These are phyloP conservation scores for Pseudorectes ferrugineus DNA, from an alignment of 2,113 vertebrate genomes.

Conservation along the genomic window DNA sequence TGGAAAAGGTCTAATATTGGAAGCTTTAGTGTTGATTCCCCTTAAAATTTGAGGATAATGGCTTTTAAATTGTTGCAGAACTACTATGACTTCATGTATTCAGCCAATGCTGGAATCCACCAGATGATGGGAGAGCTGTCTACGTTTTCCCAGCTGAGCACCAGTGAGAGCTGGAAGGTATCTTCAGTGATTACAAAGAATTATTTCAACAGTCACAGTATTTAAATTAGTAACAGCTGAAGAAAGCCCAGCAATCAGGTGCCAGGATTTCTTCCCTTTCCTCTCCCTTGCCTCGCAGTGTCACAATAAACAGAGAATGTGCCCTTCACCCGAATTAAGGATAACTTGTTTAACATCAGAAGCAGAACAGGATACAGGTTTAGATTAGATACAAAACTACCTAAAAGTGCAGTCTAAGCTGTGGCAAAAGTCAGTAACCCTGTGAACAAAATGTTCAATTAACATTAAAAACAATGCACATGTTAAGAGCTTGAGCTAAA, in stretches of 20 bases:
- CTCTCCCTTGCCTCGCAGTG: neutral
- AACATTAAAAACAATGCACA: constrained; percentile 19
- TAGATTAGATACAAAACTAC: neutral
- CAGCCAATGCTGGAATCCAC: neutral
- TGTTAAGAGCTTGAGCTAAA: constrained; percentile 9
- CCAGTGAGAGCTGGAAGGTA: neutral
- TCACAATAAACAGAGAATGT: neutral
- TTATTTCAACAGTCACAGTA: neutral
- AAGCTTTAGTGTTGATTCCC: neutral
- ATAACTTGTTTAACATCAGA: neutral
- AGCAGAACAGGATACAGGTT: neutral
- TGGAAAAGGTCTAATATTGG: neutral
- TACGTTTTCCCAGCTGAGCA: neutral
- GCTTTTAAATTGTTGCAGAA: neutral
- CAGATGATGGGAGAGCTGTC: neutral
- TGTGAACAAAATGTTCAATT: neutral
- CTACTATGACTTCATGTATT: neutral
- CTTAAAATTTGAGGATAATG: neutral
- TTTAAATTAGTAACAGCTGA: neutral
- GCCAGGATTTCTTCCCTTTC: neutral
- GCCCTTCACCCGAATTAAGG: neutral
- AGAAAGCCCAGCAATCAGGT: neutral
- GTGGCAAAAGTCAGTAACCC: neutral
- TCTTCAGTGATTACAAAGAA: neutral
- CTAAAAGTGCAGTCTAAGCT: neutral